These are phyloP conservation scores for Heloderma charlesbogerti DNA, from an alignment of 2,113 vertebrate species.

Conservation along the genomic window DNA sequence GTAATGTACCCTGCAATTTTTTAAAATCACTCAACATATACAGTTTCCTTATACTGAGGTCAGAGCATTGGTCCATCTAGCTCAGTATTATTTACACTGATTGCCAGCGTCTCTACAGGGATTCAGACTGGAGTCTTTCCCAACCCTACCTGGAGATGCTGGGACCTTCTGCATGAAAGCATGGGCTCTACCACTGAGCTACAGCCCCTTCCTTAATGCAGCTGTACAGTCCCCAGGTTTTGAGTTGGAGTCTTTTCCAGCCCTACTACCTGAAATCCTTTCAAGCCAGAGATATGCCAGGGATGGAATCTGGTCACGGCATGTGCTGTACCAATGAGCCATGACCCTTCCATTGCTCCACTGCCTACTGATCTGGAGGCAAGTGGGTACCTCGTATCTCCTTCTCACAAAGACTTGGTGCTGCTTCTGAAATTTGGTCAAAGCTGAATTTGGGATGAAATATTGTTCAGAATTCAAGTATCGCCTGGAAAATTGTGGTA, in stretches of 20 bases:
- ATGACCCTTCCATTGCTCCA: background rate
- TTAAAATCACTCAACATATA: background rate
- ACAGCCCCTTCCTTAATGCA: too few relatives aligned
- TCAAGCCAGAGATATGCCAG: background rate
- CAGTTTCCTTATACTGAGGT: background rate
- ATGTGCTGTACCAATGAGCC: background rate
- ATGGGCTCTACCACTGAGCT: background rate
- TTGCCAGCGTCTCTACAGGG: background rate
- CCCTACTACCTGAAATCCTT: background rate
- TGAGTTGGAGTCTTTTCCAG: background rate
- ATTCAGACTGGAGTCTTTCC: background rate
- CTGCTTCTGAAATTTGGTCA: background rate
- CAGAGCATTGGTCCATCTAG: background rate
- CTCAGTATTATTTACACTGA: background rate
- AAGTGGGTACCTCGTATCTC: background rate
- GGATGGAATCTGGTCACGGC: background rate
- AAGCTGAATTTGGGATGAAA: background rate
- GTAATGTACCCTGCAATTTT: background rate
- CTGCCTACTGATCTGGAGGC: background rate
- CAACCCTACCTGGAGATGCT: background rate
- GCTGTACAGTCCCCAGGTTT: background rate
- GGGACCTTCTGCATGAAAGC: background rate
- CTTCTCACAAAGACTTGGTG: too few relatives aligned
- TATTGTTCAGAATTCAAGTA: background rate
- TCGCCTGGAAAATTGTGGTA: background rate